Evolutionary conservation across 2,113 vertebrate species (phyloP), one percentile per base, ranked within the genome.

Genomic region (Glaucomys volans): DNA sequence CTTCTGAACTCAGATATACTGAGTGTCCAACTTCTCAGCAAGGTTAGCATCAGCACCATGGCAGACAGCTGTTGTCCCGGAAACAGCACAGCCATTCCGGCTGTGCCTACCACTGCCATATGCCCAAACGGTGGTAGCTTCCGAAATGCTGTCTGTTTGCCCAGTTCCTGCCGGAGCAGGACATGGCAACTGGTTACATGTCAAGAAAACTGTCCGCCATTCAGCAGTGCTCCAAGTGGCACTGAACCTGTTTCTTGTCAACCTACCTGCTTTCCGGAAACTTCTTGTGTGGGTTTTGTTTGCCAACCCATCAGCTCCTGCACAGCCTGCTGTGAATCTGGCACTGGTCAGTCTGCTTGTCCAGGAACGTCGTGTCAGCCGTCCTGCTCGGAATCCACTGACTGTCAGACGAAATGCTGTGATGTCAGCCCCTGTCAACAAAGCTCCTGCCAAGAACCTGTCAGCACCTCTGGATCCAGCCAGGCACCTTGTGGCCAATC

Each of bases 161-260:
- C 97, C 71, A 97, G 97, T 74, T 96, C 95, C 66, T 97, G 95
- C 93, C 59, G 9, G 75, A 96, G 80, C 5, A 97, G 91, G 74
- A 98, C 89, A 0, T 97, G 97, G 97, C 97, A 97, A 37, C 47
- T 97, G 71, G 89, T 96, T 37, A 97, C 97, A 4, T 87, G 93
- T 62, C 94, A 91, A 90, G 97, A 94, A 93, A 92, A 72, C 16
- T 28, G 17, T 22, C 87, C 52, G 67, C 30, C 37, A 13, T 13
- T 87, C 50, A 3, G 67, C 44, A 32, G 75, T 14, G 26, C n/a
- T 35, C 59, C 59, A 2, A 28, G 35, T 47, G 57, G 44, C 64
- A 77, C 86, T 35, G 79, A 80, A 37, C 44, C 75, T 20, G 24
- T n/a, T 89, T 86, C 91, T 35, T 57, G 93, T 64, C 97, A 86